Base-by-base conservation (phyloP, 2,888 invertebrate species). In the Graphium colonna region DNA sequence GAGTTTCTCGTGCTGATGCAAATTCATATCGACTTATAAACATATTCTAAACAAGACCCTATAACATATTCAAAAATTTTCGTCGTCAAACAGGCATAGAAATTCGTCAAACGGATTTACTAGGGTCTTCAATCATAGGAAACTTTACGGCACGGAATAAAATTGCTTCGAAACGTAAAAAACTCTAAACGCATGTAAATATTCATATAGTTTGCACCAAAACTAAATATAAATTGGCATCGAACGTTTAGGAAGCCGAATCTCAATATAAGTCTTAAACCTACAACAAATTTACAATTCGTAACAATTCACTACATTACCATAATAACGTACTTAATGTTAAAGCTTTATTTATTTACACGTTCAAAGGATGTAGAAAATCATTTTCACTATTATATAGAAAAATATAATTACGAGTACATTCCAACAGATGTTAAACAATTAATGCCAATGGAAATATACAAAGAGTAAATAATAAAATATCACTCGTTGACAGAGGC, bases 231-330 rank as follows among this genome's bases (percentile, higher is more conserved):
- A 52, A 57, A 56, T 73, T 75, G 75, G 75, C 73, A 73, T 75
- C 73, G 62, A 69, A 68, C 64, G 61, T 69, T 67, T 62, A 67
- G 79, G 75, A 80, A 79, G 79, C 77, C 65, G 67, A 74, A 76
- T 80, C 71, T 77, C 71, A 70, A 71, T 63, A 57, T 63, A 63
- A 61, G 62, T 55, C 74, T 76, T 78, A 79, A 59, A 62, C 68
- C 76, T 79, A 83, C 70, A 84, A 85, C 82, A 81, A 86, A 79
- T 79, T 77, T 82, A 82, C 80, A 82, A 62, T 74, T 67, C 59
- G 72, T 78, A 87, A 87, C 85, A 85, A 79, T 75, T 77, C 62
- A 66, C 76, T 82, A 81, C 71, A 70, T 75, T 72, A 69, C 69
- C 64, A 69, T 74, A 71, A 74, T 73, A 81, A 78, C 79, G 71